Evolutionary conservation across 2,797 vertebrate genomes (phyloP).

Genomic region (Ciconia nigra): DNA sequence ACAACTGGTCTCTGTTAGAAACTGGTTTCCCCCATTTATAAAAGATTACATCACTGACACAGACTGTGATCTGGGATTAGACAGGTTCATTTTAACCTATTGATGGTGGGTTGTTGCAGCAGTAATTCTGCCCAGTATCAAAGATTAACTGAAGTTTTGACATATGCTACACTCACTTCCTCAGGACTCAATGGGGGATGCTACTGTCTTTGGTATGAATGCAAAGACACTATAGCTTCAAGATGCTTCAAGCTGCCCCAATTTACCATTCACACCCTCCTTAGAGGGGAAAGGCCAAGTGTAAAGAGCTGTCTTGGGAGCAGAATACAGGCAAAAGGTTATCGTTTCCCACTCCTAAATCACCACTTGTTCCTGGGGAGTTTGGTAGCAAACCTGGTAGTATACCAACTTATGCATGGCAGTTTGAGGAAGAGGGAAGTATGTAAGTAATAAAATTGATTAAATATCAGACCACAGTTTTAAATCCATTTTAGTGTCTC

Average conservation of each 20-base stretch:
- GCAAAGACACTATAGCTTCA: background rate
- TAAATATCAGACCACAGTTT: background rate
- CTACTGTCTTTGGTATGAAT: background rate
- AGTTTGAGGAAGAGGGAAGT: background rate
- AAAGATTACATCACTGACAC: background rate
- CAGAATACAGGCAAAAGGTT: background rate
- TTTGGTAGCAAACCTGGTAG: background rate
- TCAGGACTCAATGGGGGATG: background rate
- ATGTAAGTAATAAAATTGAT: rapidly evolving
- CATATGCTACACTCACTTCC: rapidly evolving
- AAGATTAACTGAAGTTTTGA: background rate
- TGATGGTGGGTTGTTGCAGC: background rate
- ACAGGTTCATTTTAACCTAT: rapidly evolving
- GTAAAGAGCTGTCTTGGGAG: background rate
- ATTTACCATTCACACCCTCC: background rate
- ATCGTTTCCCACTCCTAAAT: background rate
- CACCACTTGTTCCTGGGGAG: background rate
- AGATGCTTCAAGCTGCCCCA: background rate
- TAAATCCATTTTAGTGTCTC: background rate
- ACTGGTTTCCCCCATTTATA: background rate
- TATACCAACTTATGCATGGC: rapidly evolving
- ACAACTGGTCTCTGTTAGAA: background rate
- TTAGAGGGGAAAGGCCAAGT: background rate
- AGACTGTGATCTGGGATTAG: background rate
- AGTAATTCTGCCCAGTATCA: background rate